Percentiles rank a stretch among this genome's conserved stretches.
These are phyloP conservation scores for Trissoscelio sp. DNA, from an alignment of 2,888 invertebrate genomes.

Conservation along the genomic window DNA sequence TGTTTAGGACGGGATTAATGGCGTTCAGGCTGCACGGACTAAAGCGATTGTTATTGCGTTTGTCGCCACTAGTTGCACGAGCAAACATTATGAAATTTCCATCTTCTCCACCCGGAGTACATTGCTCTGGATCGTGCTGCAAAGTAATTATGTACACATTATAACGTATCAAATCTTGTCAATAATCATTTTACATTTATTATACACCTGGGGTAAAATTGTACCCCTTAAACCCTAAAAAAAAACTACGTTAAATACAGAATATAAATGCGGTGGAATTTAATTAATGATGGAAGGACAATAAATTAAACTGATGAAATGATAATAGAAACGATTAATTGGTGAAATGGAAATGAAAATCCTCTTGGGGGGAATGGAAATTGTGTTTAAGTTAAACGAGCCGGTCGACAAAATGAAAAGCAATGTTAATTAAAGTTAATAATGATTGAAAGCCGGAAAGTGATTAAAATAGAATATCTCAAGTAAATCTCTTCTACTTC, in stretches of 20 bases:
- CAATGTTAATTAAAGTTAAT: slow-evolving; percentile 55
- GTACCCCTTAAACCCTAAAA: slow-evolving; percentile 4
- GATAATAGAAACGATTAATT: no score
- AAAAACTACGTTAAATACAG: no score
- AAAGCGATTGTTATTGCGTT: slow-evolving; percentile 98
- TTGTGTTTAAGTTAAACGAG: background rate
- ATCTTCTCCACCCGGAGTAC: slow-evolving; percentile 97
- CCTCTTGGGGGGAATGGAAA: background rate
- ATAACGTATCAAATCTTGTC: slow-evolving; percentile 55
- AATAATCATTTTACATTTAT: slow-evolving; percentile 50
- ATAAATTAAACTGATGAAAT: no score
- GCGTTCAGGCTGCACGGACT: slow-evolving; percentile 94
- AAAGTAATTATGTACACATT: slow-evolving; percentile 73
- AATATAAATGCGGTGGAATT: no score
- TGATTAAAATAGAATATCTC: slow-evolving; percentile 62
- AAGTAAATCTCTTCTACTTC: slow-evolving; percentile 55
- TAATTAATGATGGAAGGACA: no score
- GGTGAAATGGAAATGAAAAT: background rate
- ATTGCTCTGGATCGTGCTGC: slow-evolving; percentile 97
- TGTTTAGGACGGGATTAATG: slow-evolving; percentile 95
- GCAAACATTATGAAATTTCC: slow-evolving; percentile 99
- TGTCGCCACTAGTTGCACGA: slow-evolving; percentile 98
- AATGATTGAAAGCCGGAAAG: slow-evolving; percentile 45
- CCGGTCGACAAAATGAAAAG: slow-evolving; percentile 2
- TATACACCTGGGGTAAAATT: background rate